Base-by-base conservation (phyloP, 1,140 invertebrate genomes). In the Centruroides vittatus region DNA sequence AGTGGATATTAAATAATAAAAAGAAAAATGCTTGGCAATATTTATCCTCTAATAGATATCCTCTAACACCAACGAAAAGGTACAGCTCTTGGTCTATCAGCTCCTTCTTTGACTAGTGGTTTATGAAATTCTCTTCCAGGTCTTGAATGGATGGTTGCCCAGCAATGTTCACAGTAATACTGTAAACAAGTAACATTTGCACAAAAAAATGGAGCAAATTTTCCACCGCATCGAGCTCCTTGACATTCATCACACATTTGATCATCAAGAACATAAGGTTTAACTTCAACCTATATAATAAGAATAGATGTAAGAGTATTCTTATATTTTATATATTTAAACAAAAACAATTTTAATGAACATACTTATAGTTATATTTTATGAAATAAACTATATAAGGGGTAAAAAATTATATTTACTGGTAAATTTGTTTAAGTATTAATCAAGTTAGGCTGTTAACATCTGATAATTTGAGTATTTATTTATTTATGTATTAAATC, bases 181-280 rank as follows among this genome's bases (percentile, higher is more conserved):
- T 96, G 82, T 69, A 99, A 82, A 76, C 96, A 99, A 64, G 94
- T 97, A 64, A 98, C 93, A 74, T 98, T 98, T 65, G 95, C 93
- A 81, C 96, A 99, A 78, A 98, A 99, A 79, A 98, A 99, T 4
- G 94, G 95, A 51, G 95, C 95, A 75, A 97, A 98, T 77, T 97
- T 97, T 54, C 93, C 92, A 60, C 89, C 89, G 76, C 95, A 98
- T 41, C 94, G 83, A 62, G 91, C 87, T 55, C 96, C 96, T 73
- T 96, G 90, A 78, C 96, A 99, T 77, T 98, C 95, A 75, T 99
- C 96, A 76, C 96, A 99, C 87, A 98, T 94, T 79, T 99, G 96
- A 78, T 99, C 96, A 77, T 99, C 96, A 69, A 99, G 78, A 51
- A 99, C 95, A 74, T 99, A 99, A 54, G 96, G 96, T 77, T 99